These are phyloP conservation scores for Nothocercus nigrocapillus DNA, from an alignment of 2,113 vertebrate species.

Conservation along the genomic window DNA sequence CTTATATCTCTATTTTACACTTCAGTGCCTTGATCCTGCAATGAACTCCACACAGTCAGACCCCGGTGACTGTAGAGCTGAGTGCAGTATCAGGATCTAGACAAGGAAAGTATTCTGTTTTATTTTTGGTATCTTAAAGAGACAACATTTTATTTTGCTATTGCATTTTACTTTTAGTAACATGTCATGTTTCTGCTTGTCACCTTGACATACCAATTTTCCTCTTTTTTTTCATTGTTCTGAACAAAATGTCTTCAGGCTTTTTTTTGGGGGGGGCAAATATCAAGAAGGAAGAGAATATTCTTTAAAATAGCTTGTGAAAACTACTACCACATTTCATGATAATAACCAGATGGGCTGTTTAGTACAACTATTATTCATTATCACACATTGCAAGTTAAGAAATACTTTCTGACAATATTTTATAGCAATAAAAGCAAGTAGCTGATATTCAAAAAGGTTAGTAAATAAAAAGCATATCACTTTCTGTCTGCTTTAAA, in stretches of 20 bases:
- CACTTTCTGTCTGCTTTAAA: conserved; percentile 9
- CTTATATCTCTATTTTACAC: conserved; percentile 59
- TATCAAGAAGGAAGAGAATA: not conserved
- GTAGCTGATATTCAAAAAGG: not conserved
- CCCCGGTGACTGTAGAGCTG: conserved; percentile 23
- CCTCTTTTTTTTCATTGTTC: not conserved
- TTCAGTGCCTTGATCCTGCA: not conserved
- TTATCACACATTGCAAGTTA: not conserved
- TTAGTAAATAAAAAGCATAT: conserved; percentile 8
- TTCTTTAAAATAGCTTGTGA: not conserved
- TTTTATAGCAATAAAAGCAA: not conserved
- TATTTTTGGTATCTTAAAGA: conserved; percentile 62
- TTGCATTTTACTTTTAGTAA: not conserved
- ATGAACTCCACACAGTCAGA: conserved; percentile 20
- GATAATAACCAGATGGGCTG: not conserved
- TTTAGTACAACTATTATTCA: not conserved
- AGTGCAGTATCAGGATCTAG: conserved; percentile 4
- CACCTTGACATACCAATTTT: not conserved
- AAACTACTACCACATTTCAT: not conserved
- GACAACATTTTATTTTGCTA: not conserved
- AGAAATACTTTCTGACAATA: not conserved
- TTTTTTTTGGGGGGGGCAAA: not conserved
- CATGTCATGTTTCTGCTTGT: not conserved
- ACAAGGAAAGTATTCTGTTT: not conserved
- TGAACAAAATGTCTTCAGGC: not conserved